phyloP scores from a whole-genome alignment of 1,140 invertebrate species.

The Leptoteleia sp. region DNA sequence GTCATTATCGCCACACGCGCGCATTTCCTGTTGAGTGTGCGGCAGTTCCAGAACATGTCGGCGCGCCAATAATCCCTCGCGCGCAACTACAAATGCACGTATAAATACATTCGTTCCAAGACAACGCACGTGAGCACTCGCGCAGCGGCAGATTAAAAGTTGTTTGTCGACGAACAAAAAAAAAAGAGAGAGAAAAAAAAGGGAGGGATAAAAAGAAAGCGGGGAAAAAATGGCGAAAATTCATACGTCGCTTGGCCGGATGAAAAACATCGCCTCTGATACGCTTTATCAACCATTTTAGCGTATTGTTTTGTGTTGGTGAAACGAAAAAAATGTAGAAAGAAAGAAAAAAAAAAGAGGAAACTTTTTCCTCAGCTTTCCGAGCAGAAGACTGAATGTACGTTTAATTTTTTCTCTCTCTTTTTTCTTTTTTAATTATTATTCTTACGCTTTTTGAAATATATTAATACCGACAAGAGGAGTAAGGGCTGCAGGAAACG shows the following conservation, averaged over 20 bases:
- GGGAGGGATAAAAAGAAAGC: too few relatives aligned
- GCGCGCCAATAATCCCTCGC: conserved; percentile 54
- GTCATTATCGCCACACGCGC: conserved; percentile 58
- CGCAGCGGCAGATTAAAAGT: conserved; percentile 58
- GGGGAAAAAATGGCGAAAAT: conserved; percentile 48
- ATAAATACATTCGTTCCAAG: conserved; percentile 61
- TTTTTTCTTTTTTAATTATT: too few relatives aligned
- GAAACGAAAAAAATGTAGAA: too few relatives aligned
- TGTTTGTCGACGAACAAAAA: too few relatives aligned
- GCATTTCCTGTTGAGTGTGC: conserved; percentile 42
- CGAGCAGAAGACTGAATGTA: not conserved
- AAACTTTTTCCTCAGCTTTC: too few relatives aligned
- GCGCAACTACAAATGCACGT: conserved; percentile 36
- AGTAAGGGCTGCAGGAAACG: too few relatives aligned
- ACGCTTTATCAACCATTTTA: conserved; percentile 51
- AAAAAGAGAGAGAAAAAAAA: too few relatives aligned
- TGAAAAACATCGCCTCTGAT: conserved; percentile 46
- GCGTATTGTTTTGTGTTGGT: conserved; percentile 8
- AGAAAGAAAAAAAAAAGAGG: not conserved
- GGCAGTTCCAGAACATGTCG: conserved; percentile 40
- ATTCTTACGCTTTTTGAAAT: too few relatives aligned
- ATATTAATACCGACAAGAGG: too few relatives aligned
- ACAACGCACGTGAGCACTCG: conserved; percentile 52
- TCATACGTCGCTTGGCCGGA: conserved; percentile 33
- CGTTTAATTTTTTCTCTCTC: too few relatives aligned